These are phyloP conservation scores for Dasypogon diadema DNA, from an alignment of 2,888 invertebrate genomes.

Conservation along the genomic window DNA sequence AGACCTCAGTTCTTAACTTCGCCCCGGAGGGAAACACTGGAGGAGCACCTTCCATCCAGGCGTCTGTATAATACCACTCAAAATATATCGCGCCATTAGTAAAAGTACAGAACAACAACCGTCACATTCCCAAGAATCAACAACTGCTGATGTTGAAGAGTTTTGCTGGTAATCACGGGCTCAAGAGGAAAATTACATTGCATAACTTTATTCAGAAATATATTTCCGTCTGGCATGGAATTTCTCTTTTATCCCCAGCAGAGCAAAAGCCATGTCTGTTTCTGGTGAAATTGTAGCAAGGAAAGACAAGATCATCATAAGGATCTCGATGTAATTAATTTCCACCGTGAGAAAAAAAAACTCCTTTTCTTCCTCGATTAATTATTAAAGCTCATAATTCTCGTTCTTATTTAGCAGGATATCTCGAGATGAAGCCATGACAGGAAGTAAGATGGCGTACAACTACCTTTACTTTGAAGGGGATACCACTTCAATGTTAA, in stretches of 20 bases:
- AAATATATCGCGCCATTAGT: not conserved
- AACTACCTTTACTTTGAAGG: not conserved
- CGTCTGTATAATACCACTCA: slow-evolving; percentile 3
- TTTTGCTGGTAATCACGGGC: slow-evolving; percentile 3
- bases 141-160: not conserved
- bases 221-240: not conserved
- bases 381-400: slow-evolving; percentile 46
- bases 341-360: slow-evolving; percentile 14
- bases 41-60: not conserved
- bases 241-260: not conserved
- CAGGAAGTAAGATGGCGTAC: slow-evolving; percentile 8
- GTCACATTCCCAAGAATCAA: slow-evolving; percentile 3
- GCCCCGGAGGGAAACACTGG: not conserved
- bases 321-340: slow-evolving; percentile 37
- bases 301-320: slow-evolving; percentile 29
- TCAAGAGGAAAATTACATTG: not conserved
- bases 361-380: slow-evolving; percentile 38
- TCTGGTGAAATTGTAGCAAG: not conserved
- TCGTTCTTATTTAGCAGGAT: not conserved
- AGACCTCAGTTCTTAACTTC: not conserved
- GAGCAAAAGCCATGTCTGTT: not conserved
- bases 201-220: not conserved
- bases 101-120: not conserved
- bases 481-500: slow-evolving; percentile 24
- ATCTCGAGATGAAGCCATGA: slow-evolving; percentile 25